Evolutionary conservation across 53 echinoderm and acorn worm species (phyloP), one percentile per base, ranked within the genome.

Genomic region (Arbacia lixula): DNA sequence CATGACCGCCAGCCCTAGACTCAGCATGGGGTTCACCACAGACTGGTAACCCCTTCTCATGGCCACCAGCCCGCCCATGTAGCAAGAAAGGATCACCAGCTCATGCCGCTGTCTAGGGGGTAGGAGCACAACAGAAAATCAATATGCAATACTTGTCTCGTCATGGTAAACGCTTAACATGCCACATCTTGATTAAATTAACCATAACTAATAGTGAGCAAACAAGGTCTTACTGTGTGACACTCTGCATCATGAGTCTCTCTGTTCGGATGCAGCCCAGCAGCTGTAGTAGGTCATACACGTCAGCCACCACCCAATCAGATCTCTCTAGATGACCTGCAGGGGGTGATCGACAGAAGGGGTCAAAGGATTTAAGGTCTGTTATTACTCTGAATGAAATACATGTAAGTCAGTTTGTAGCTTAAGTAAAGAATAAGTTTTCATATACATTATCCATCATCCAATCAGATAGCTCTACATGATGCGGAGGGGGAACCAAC

Each of bases 181-280:
- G n/a, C n/a, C n/a, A n/a, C n/a, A n/a, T n/a, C n/a, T n/a, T n/a
- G n/a, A n/a, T n/a, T n/a, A n/a, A n/a, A n/a, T n/a, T n/a, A n/a
- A n/a, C n/a, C n/a, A n/a, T n/a, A n/a, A n/a, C n/a, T n/a, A n/a
- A n/a, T n/a, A n/a, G n/a, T n/a, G n/a, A n/a, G n/a, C n/a, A n/a
- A 41, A 42, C n/a, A 69, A 43, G 31, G 74, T 82, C 90, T 86
- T 86, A 94, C 94, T 83, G 60, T 60, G 88, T 40, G 30, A 81
- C 63, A 46, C 81, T 94, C 53, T 91, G 83, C 65, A 91, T 91
- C 65, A 87, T 72, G 19, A 96, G 40, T 51, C 91, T 90, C 30
- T 93, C 89, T 50, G 90, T 89, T 71, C 93, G 66, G n/a, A 93
- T 88, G 78, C 90, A 89, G n/a, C 89, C 89, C 72, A 96, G 72